Evolutionary conservation across 2,888 invertebrate genomes (phyloP).

Genomic region (Piscicola geometra): DNA sequence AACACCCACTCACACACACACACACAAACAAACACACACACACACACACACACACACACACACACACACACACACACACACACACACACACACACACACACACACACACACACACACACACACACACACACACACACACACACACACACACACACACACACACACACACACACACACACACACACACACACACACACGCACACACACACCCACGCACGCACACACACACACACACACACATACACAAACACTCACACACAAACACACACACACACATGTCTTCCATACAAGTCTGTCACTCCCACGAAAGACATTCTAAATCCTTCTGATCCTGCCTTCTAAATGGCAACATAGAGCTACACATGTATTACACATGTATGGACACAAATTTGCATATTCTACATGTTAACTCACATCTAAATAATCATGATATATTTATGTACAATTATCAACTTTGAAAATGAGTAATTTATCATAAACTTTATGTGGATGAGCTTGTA

Average conservation of each 20-base stretch:
- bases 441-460: too few relatives aligned
- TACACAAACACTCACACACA: neutral
- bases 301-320: constrained; percentile 11
- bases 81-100: constrained; percentile 27
- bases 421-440: too few relatives aligned
- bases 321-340: neutral
- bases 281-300: neutral
- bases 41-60: constrained; percentile 35
- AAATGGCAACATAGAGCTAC: too few relatives aligned
- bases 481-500: too few relatives aligned
- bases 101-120: constrained; percentile 28
- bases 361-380: too few relatives aligned
- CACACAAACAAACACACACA: constrained; percentile 33
- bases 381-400: too few relatives aligned
- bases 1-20: constrained; percentile 35
- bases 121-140: constrained; percentile 27
- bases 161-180: constrained; percentile 25
- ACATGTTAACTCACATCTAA: too few relatives aligned
- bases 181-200: constrained; percentile 19
- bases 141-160: constrained; percentile 25
- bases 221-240: constrained; percentile 19
- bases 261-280: neutral
- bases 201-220: constrained; percentile 16
- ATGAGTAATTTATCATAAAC: too few relatives aligned
- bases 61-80: constrained; percentile 25